Conservation (phyloP, 2,113 vertebrate genomes). For the Enhydra lutris region DNA sequence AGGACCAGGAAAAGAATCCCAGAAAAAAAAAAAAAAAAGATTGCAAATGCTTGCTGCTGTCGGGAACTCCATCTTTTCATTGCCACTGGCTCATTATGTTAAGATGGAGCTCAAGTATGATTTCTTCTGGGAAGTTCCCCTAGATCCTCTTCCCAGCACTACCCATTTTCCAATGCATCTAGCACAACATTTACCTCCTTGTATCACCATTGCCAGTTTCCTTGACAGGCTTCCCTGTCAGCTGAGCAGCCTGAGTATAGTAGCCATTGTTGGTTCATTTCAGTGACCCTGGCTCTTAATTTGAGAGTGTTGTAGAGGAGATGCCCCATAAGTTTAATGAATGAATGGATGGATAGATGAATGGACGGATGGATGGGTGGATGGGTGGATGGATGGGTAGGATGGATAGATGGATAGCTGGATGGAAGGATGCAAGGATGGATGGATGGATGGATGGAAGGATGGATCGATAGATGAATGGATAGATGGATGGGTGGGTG, state of each 20-base stretch:
- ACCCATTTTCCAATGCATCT: neutral
- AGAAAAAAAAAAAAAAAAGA: neutral
- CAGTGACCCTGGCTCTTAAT: neutral
- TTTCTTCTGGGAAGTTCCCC: neutral
- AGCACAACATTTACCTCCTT: neutral
- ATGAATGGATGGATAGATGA: neutral
- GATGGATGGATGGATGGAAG: neutral
- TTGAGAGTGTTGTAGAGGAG: neutral
- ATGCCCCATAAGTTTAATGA: neutral
- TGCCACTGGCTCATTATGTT: neutral
- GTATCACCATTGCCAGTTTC: neutral
- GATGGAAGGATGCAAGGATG: neutral
- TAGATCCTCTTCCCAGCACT: neutral
- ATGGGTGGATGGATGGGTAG: neutral
- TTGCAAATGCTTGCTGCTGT: neutral
- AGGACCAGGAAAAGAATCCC: constrained; percentile 37
- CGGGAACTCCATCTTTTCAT: neutral
- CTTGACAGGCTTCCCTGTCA: neutral
- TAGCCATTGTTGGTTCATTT: neutral
- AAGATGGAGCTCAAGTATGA: neutral
- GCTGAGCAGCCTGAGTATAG: neutral
- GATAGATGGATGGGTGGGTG: neutral
- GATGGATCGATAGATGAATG: neutral
- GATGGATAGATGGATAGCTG: neutral
- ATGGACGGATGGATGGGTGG: neutral